Conservation (phyloP, 2,797 vertebrate species). For the Acanthurus lineatus region DNA sequence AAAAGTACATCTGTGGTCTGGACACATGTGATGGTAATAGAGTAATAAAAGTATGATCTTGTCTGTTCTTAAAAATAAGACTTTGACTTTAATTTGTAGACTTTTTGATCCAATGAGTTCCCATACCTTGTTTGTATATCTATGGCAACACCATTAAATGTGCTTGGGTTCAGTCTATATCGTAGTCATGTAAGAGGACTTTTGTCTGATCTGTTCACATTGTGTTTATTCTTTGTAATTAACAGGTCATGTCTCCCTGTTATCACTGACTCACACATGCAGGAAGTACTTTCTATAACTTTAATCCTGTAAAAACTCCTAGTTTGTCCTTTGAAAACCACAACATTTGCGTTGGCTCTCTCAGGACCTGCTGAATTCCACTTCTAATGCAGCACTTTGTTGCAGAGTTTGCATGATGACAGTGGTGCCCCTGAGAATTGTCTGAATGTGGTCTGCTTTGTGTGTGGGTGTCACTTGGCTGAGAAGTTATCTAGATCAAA, state of each 20-base stretch:
- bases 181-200: background rate
- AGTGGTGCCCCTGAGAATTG: conserved; percentile 31
- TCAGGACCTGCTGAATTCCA: background rate
- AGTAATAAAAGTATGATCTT: too few relatives aligned
- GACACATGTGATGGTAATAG: too few relatives aligned
- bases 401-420: conserved; percentile 26
- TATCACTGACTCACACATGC: background rate
- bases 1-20: too few relatives aligned
- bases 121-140: too few relatives aligned
- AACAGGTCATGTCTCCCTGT: background rate
- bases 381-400: background rate
- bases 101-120: too few relatives aligned
- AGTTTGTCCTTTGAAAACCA: background rate
- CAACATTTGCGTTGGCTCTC: background rate
- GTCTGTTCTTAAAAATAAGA: too few relatives aligned
- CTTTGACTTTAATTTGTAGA: too few relatives aligned
- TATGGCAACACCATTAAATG: background rate
- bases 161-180: background rate
- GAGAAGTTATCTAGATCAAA: conserved; percentile 29
- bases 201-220: background rate
- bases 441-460: conserved; percentile 28
- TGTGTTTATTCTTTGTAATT: background rate
- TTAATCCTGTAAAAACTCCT: background rate
- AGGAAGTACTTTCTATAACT: background rate
- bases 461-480: conserved; percentile 34